A percentile compares a stretch with the other conserved stretches of the same genome.
phyloP scores from a whole-genome alignment of 2,888 invertebrate species.

The Cheilosia vulpina region DNA sequence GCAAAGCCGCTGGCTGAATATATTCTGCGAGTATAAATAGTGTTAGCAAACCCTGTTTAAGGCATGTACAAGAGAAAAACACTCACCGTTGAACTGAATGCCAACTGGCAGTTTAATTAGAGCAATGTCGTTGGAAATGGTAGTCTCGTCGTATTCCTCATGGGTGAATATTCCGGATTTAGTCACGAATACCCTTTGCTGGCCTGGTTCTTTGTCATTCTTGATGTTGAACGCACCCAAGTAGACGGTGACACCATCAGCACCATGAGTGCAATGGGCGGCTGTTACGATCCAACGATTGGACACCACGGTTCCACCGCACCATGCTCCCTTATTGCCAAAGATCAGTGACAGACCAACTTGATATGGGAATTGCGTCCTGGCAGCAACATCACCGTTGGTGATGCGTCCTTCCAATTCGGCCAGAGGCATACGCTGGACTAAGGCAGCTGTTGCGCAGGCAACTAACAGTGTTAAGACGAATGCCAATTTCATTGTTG shows the following conservation, averaged over 20 bases:
- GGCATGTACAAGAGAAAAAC: not conserved
- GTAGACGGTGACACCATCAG: conserved; percentile 73
- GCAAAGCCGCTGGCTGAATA: conserved; percentile 78
- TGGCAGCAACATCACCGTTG: conserved; percentile 74
- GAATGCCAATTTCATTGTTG: conserved; percentile 74
- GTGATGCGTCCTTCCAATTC: conserved; percentile 75
- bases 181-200: conserved; percentile 71
- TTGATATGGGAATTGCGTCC: conserved; percentile 77
- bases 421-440: conserved; percentile 76
- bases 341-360: conserved; percentile 68
- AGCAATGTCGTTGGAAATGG: conserved; percentile 78
- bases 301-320: conserved; percentile 78
- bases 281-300: conserved; percentile 77
- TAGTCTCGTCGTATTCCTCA: conserved; percentile 68
- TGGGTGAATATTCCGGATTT: conserved; percentile 76
- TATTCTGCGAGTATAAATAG: conserved; percentile 53
- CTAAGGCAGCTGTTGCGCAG: conserved; percentile 62
- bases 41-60: not conserved
- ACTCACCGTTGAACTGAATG: conserved; percentile 81
- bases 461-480: conserved; percentile 72
- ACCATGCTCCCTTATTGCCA: conserved; percentile 74
- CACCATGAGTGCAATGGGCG: conserved; percentile 78
- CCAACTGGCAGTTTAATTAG: conserved; percentile 77
- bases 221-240: conserved; percentile 76
- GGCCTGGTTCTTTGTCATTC: conserved; percentile 69